phyloP scores from a whole-genome alignment of 2,888 invertebrate genomes.

The Antheraea yamamai region DNA sequence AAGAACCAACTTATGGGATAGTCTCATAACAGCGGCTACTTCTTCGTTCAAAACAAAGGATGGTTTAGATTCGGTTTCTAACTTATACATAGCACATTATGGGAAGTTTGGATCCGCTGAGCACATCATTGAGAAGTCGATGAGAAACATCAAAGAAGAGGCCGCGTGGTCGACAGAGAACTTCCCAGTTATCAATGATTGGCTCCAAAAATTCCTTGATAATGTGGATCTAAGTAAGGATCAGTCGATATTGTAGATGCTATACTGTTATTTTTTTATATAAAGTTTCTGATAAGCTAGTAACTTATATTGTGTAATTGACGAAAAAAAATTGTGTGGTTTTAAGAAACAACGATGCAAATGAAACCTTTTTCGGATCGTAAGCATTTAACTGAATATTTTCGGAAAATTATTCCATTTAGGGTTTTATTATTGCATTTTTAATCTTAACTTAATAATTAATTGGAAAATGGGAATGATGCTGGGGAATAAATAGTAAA shows the following conservation, averaged over 20 bases:
- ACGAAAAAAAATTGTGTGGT: too few species aligned
- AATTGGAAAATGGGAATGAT: too few species aligned
- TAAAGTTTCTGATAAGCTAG: neutral
- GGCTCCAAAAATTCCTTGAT: slow-evolving; percentile 81
- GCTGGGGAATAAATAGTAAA: too few species aligned
- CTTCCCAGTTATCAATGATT: slow-evolving; percentile 87
- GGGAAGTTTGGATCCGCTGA: slow-evolving; percentile 88
- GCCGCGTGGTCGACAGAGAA: slow-evolving; percentile 89
- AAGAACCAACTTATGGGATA: slow-evolving; percentile 89
- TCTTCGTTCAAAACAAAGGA: slow-evolving; percentile 88
- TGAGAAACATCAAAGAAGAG: slow-evolving; percentile 88
- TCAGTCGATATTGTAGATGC: slow-evolving; percentile 33
- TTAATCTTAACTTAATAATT: too few species aligned
- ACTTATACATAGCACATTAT: slow-evolving; percentile 83
- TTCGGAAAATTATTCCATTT: too few species aligned
- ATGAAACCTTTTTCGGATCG: too few species aligned
- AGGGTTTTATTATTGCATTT: too few species aligned
- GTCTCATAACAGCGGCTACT: slow-evolving; percentile 87
- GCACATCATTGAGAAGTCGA: slow-evolving; percentile 87
- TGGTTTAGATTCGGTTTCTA: slow-evolving; percentile 86
- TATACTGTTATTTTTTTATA: neutral
- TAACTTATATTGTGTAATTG: neutral
- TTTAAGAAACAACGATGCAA: neutral
- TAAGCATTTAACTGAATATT: too few species aligned
- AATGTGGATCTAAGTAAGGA: slow-evolving; percentile 47